phyloP scores from a whole-genome alignment of 1,140 invertebrate species.

The Fopius arisanus region DNA sequence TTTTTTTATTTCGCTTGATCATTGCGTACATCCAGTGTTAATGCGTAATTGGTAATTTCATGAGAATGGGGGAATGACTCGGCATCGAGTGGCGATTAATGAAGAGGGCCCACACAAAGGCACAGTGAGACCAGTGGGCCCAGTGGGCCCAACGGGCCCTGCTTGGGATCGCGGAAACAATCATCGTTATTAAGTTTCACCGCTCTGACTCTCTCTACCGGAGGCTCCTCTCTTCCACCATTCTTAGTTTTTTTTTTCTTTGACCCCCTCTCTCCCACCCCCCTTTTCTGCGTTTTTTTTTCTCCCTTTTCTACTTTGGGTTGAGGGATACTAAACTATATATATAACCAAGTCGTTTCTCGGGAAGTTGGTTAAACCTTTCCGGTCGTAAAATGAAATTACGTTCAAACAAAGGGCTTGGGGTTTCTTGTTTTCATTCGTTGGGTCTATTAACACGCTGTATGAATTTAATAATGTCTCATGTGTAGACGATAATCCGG shows the following conservation, averaged over 20 bases:
- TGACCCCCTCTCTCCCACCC: neutral
- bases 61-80: constrained; percentile 18
- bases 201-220: neutral
- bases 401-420: constrained; percentile 26
- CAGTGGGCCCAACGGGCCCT: neutral
- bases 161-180: constrained; percentile 30
- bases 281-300: constrained; percentile 4
- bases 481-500: neutral
- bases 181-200: constrained; percentile 34
- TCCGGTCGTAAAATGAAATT: constrained; percentile 33
- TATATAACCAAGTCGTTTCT: constrained; percentile 36
- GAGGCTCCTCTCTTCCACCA: neutral
- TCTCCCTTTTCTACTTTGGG: neutral
- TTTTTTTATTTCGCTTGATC: neutral
- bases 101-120: constrained; percentile 10
- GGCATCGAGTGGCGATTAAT: constrained; percentile 25
- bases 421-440: constrained; percentile 15
- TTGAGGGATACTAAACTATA: constrained; percentile 20
- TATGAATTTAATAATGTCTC: neutral
- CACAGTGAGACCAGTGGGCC: too few species aligned
- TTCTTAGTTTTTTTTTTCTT: constrained; percentile 16
- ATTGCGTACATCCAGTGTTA: neutral
- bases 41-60: neutral
- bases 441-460: constrained; percentile 2
- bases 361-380: constrained; percentile 33